Base-by-base conservation (phyloP, 2,113 vertebrate species). In the Edolisoma coerulescens region DNA sequence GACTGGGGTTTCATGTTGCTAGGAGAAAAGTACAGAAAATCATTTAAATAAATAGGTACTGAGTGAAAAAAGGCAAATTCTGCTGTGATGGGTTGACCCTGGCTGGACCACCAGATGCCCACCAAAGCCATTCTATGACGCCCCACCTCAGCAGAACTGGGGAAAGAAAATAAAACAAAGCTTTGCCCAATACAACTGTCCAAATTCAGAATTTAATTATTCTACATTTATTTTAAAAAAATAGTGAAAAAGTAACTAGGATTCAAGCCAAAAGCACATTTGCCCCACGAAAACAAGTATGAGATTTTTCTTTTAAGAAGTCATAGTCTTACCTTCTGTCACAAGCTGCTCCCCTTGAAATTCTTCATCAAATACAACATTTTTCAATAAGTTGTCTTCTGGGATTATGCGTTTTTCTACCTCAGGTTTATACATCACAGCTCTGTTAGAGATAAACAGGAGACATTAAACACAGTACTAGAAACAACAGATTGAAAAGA, bases 301-400 rank as follows among this genome's bases (percentile, higher is more conserved):
- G 52, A 45, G 3, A 5, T 42, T 60, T 83, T 74, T 69, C 13
- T 69, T 82, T 52, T 23, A 74, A 32, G 7, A 54, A 76, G 45
- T 44, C 21, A 42, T 18, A 45, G 28, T 45, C 44, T 93, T 97
- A 99, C 99, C 97, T 97, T 99, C 99, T 74, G 97, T 97, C 67
- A 98, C 96, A 23, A 96, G 87, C 37, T 99, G 98, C 75, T 99
- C 99, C 70, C 99, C 98, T 67, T 98, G 96, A 97, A 99, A 99
- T 84, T 95, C 97, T 96, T 99, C 99, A 90, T 98, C 97, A 97
- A 99, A 99, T 24, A 98, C 90, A 4, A 99, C 63, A 4, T 93
- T 98, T 96, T 96, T 99, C 59, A 99, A 76, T 57, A 99, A 92
- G 59, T 98, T 99, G 65, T 98, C 97, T 80, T 98, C 98, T 64